phyloP scores from a whole-genome alignment of 2,797 vertebrate genomes.

The Sebastes kiyomatsui region DNA sequence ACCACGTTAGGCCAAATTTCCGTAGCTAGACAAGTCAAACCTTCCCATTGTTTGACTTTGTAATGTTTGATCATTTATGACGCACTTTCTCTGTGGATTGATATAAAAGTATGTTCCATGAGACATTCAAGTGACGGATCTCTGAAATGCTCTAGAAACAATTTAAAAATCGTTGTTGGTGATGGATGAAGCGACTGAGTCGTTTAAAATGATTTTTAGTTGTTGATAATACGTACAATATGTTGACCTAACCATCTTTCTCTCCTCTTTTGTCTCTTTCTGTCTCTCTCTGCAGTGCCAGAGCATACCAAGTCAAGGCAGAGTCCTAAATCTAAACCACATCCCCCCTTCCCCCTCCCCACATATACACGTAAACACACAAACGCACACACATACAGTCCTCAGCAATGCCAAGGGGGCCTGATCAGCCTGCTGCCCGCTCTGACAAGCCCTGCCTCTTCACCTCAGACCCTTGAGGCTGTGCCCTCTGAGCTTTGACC shows the following conservation, averaged over 20 bases:
- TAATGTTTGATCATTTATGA: background rate
- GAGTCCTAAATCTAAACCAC: constrained; percentile 83
- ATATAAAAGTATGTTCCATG: background rate
- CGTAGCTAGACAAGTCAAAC: background rate
- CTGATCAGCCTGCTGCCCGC: constrained; percentile 85
- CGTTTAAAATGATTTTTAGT: background rate
- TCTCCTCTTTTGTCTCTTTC: constrained; percentile 4
- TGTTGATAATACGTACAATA: background rate
- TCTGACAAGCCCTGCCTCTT: constrained; percentile 89
- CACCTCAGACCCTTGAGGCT: constrained; percentile 90
- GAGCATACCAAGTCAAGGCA: constrained; percentile 89
- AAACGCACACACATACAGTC: constrained; percentile 71
- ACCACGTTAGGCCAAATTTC: background rate
- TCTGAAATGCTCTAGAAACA: background rate
- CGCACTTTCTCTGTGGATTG: background rate
- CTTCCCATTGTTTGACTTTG: background rate
- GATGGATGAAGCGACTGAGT: background rate
- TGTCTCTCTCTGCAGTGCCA: constrained; percentile 83
- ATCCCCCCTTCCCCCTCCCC: constrained; percentile 36
- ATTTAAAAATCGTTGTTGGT: background rate
- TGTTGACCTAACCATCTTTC: background rate
- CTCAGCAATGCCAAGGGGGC: constrained; percentile 96
- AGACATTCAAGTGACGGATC: background rate
- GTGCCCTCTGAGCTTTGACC: constrained; percentile 87
- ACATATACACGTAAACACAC: constrained; percentile 24